Conservation (phyloP, 2,888 invertebrate genomes). For the Acleris emargana region DNA sequence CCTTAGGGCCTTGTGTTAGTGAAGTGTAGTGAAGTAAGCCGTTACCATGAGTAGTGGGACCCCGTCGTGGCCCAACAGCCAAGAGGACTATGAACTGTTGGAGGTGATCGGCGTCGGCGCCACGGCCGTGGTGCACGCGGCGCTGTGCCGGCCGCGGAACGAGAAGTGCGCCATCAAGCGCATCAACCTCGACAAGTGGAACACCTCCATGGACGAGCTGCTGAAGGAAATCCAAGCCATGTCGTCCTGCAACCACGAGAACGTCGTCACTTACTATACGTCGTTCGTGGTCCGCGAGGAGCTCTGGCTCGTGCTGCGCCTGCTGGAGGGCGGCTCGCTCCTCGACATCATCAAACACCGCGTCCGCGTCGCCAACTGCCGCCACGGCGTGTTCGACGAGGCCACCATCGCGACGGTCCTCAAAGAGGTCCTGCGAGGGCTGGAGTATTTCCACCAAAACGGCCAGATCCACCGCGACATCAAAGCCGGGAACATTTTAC, state of each 20-base stretch:
- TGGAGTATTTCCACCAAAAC: conserved; percentile 98
- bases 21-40: conserved; percentile 50
- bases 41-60: conserved; percentile 54
- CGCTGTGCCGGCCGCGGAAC: conserved; percentile 95
- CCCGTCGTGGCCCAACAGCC: conserved; percentile 93
- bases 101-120: conserved; percentile 99
- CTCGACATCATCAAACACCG: conserved; percentile 97
- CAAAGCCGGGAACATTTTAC: conserved; percentile 97
- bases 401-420: conserved; percentile 98
- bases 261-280: conserved; percentile 99
- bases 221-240: conserved; percentile 97
- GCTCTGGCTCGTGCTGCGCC: conserved; percentile 98
- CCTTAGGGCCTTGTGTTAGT: conserved; percentile 65
- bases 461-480: conserved; percentile 98
- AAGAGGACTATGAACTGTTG: conserved; percentile 96
- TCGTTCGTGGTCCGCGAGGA: conserved; percentile 99
- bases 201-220: conserved; percentile 99
- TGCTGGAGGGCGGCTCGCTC: conserved; percentile 96
- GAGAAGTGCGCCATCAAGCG: conserved; percentile 99
- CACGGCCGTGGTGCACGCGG: conserved; percentile 99
- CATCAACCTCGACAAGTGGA: conserved; percentile 99
- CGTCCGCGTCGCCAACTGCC: conserved; percentile 95
- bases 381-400: conserved; percentile 99
- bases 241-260: conserved; percentile 99
- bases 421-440: conserved; percentile 97